These are phyloP conservation scores for Colinus virginianus DNA, from an alignment of 2,113 vertebrate species.

Conservation along the genomic window DNA sequence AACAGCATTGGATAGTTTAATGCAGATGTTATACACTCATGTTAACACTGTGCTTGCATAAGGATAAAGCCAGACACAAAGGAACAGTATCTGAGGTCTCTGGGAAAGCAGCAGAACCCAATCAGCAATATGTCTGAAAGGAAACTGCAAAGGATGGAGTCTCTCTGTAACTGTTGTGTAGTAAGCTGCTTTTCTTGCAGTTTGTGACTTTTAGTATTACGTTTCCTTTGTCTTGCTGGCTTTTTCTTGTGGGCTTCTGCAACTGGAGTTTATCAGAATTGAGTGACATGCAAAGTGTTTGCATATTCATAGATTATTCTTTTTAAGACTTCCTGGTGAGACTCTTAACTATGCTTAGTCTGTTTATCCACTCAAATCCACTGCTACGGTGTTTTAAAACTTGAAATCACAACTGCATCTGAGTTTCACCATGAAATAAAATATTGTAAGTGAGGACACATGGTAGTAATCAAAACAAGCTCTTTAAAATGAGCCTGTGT, in stretches of 20 bases:
- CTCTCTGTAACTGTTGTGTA: neutral
- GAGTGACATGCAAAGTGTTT: slow-evolving; percentile 39
- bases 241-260: neutral
- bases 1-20: neutral
- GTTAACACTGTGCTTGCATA: neutral
- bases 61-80: neutral
- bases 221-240: neutral
- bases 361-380: slow-evolving; percentile 50
- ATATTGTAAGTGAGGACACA: slow-evolving; percentile 43
- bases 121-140: neutral
- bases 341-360: slow-evolving; percentile 45
- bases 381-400: slow-evolving; percentile 36
- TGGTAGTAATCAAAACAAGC: slow-evolving; percentile 53
- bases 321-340: slow-evolving; percentile 50
- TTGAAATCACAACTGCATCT: slow-evolving; percentile 32
- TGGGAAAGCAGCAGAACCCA: neutral
- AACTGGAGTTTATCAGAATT: slow-evolving; percentile 34
- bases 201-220: slow-evolving; percentile 28
- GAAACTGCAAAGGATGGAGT: neutral
- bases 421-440: slow-evolving; percentile 68
- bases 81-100: neutral
- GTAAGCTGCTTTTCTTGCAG: neutral
- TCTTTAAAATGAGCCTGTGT: slow-evolving; percentile 30
- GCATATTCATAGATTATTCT: slow-evolving; percentile 36
- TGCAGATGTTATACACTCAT: neutral